Evolutionary conservation across 2,797 vertebrate species (phyloP), one percentile per base, ranked within the genome.

Genomic region (Tarsius wallacei): DNA sequence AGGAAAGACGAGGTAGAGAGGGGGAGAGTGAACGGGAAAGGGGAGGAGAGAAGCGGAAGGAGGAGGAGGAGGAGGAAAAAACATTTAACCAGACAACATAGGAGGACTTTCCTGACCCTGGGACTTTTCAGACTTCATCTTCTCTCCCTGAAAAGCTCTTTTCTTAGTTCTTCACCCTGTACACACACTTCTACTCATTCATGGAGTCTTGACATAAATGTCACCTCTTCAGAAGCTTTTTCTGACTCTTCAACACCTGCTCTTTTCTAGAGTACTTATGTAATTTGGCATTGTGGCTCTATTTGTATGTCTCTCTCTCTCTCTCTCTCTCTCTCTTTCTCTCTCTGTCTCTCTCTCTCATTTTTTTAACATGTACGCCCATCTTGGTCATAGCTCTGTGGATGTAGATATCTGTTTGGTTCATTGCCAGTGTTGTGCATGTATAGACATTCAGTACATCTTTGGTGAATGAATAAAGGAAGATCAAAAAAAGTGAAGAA

Each of bases 271-370:
- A 17, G 24, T 2, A 59, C 19, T 14, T 16, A 61, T 7, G 13
- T 33, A 1, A 0, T 28, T 8, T 11, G 31, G 21, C 3, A 0
- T 2, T 3, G 28, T 5, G 55, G 22, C 33, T 19, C 4, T 47
- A 2, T 5, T 13, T 47, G 6, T 2, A 2, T 0, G 0, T 9
- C 28, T n/a, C 64, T 1, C 0, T 28, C n/a, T 31, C 51, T 28
- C n/a, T 31, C 51, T 9, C 28, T n/a, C 64, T 1, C 0, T 28
- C n/a, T 31, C 51, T 42, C 42, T 42, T 6, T 42, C 42, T 42
- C 42, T 42, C 42, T 42, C 42, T n/a, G n/a, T 9, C 28, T n/a
- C 64, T 1, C 0, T 28, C n/a, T 31, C 51, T 42, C 42, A 3
- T 6, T 42, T 6, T 42, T 42, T 42, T 42, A 42, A 0, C 24